Base-by-base conservation (phyloP, 2,113 vertebrate genomes). In the Cebidichthys violaceus region DNA sequence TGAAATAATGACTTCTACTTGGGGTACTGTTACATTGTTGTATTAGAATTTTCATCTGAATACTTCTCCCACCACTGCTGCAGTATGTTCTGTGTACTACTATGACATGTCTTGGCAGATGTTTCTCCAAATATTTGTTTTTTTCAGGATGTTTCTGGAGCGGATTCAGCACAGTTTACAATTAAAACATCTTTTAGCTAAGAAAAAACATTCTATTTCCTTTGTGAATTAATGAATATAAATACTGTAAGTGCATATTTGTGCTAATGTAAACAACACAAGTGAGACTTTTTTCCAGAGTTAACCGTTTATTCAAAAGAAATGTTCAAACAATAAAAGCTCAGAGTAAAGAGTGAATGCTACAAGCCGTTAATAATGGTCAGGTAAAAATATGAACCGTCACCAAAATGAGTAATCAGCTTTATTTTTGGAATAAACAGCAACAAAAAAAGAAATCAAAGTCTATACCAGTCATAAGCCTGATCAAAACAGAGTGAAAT, bases 281-380 rank as follows among this genome's bases (percentile, higher is more conserved):
- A 31, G 27, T 18, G 50, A 33, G 66, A 33, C 29, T 1, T 7
- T 22, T 62, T 74, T 54, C 43, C 69, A 86, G 75, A 83, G 71
- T 82, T 75, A 68, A 84, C 45, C 20, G 35, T 93, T 93, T 91
- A 90, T 90, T 91, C 31, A 86, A 89, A 68, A 89, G 71, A 88
- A 81, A 85, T 39, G 62, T 83, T 62, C 50, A 75, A 85, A 90
- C 80, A 61, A 71, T 71, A 20, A 67, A 67, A 86, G 77, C 70
- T 59, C 69, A 43, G 74, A 67, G 27, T 70, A 57, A 81, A 88
- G 77, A 61, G 86, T 87, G 74, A 84, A 89, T 83, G 88, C 86
- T 93, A 90, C 86, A 83, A 89, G 89, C 78, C 24, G 41, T 79
- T 75, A 75, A 71, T 65, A 86, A 13, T 29, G 50, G 20, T 80